Base-by-base conservation (phyloP, 2,888 invertebrate species). In the Cordilura impudica region DNA sequence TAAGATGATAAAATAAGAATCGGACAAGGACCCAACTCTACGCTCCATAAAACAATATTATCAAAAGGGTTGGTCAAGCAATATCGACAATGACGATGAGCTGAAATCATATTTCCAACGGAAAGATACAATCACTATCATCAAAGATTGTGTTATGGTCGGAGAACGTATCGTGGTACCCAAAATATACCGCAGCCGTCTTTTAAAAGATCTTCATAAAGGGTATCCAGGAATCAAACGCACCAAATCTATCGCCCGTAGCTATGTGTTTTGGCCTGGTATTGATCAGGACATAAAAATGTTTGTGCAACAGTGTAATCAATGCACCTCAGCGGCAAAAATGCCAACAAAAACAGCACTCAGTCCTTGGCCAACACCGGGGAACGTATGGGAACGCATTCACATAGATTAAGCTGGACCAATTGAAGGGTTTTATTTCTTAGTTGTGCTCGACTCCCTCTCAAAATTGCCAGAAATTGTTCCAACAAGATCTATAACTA, bases 331-430 rank as follows among this genome's bases (percentile, higher is more conserved):
- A 35, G 76, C 82, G 49, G 83, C 83, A 58, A 85, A 84, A 71
- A 82, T 83, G 23, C 84, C 86, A 51, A 70, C 75, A 12, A 86
- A 84, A 83, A 81, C 82, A 45, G 49, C 16, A 43, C 58, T 83
- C 21, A 73, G 78, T 29, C 77, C 84, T 29, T 85, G 84, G 78
- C 79, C 74, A 23, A 83, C 82, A 69, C 77, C 87, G 21, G 79
- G 71, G 5, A 75, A 82, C 61, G 84, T 85, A 10, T 88, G 87
- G 87, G 83, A 88, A 69, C 82, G 90, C 16, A 78, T 90, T 4
- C 90, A 91, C 82, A 83, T 89, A 14, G 90, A 91, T 81, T 90
- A 88, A 83, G 88, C 89, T 12, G 90, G 89, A 2, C 78, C 76
- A 29, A 45, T 81, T 3, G 63, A 81, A 1, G 79, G 69, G 4